Conservation (phyloP, 2,888 invertebrate species). For the Nycteola revayana region DNA sequence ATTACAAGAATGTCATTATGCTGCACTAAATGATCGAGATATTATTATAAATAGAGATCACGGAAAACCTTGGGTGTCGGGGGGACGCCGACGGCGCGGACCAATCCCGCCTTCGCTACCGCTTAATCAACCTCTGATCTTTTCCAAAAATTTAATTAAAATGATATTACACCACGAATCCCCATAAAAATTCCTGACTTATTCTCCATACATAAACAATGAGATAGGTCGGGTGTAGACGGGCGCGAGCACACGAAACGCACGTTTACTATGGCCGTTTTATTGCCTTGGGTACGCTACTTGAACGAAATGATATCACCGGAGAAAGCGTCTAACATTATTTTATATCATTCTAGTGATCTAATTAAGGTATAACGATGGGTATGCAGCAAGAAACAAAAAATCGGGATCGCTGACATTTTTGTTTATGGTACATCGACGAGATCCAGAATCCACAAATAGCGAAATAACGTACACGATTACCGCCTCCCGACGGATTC, state of each 20-base stretch:
- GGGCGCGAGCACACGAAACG: slow-evolving; percentile 73
- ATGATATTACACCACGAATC: slow-evolving; percentile 57
- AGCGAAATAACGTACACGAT: slow-evolving; percentile 80
- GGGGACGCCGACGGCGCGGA: slow-evolving; percentile 54
- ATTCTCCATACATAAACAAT: slow-evolving; percentile 82
- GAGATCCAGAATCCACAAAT: slow-evolving; percentile 80
- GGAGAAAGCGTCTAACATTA: slow-evolving; percentile 72
- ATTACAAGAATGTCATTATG: slow-evolving; percentile 79
- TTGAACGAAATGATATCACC: slow-evolving; percentile 47
- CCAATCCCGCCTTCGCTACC: slow-evolving; percentile 42
- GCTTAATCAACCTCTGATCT: slow-evolving; percentile 40
- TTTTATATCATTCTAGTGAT: slow-evolving; percentile 79
- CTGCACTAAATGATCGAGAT: slow-evolving; percentile 72
- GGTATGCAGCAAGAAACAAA: slow-evolving; percentile 80
- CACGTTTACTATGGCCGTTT: slow-evolving; percentile 78
- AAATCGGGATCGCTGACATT: slow-evolving; percentile 83
- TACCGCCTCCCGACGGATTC: slow-evolving; percentile 80
- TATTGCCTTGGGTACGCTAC: slow-evolving; percentile 61
- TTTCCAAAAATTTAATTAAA: slow-evolving; percentile 62
- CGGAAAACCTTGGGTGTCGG: slow-evolving; percentile 65
- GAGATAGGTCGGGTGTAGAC: slow-evolving; percentile 79
- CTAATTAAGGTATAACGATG: slow-evolving; percentile 76
- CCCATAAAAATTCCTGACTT: slow-evolving; percentile 76
- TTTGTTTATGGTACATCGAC: slow-evolving; percentile 83
- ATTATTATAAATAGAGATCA: slow-evolving; percentile 79